Evolutionary conservation across 2,113 vertebrate genomes (phyloP).

Genomic region (Craseonycteris thonglongyai): DNA sequence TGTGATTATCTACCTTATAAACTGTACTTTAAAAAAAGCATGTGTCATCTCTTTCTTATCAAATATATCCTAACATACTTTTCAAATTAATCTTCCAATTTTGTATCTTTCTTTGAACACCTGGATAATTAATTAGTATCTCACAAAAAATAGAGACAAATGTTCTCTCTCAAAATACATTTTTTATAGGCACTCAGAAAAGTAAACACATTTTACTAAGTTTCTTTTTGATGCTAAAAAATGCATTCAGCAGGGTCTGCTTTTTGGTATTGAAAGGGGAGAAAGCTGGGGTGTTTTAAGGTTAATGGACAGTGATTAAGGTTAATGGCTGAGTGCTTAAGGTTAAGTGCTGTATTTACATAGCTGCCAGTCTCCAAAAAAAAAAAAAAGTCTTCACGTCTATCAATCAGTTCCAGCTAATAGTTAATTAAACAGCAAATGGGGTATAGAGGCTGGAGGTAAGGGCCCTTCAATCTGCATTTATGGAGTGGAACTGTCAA

Average conservation of each 20-base stretch:
- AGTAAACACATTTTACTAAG: conserved; percentile 50
- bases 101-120: background rate
- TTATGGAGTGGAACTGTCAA: background rate
- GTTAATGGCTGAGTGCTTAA: conserved; percentile 67
- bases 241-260: background rate
- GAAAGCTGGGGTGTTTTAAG: conserved; percentile 67
- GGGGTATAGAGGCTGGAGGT: background rate
- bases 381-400: conserved; percentile 27
- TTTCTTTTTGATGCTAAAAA: conserved; percentile 8
- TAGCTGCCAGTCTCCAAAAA: conserved; percentile 58
- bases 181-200: conserved; percentile 28
- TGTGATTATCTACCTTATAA: background rate
- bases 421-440: conserved; percentile 64
- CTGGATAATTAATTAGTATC: conserved; percentile 46
- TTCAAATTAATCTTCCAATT: background rate
- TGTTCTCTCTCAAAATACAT: conserved; percentile 23
- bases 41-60: background rate
- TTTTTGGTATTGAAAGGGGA: conserved; percentile 50
- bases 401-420: conserved; percentile 65
- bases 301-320: conserved; percentile 74
- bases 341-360: conserved; percentile 74
- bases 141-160: conserved; percentile 16
- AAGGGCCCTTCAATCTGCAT: background rate
- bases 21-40: background rate
- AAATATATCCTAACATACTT: background rate